Conservation (phyloP, 2,797 vertebrate genomes). For the Liparis tanakae region DNA sequence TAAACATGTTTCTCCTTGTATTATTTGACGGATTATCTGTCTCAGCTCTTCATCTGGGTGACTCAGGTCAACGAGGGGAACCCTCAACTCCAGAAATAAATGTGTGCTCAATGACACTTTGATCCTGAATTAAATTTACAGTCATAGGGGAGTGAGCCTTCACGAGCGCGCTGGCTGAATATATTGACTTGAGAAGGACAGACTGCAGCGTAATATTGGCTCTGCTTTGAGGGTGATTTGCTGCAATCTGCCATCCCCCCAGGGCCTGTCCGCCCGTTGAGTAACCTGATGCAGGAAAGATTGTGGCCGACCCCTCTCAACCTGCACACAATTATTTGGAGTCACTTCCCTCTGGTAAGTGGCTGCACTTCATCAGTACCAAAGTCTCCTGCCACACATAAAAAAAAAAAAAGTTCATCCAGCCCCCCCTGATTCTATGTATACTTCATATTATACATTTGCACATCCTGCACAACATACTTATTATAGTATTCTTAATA, state of each 20-base stretch:
- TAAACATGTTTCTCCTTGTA: no score
- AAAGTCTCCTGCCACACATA: neutral
- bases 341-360: neutral
- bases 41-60: no score
- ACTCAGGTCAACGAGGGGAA: no score
- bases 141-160: no score
- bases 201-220: neutral
- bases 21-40: no score
- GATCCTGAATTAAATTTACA: no score
- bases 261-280: neutral
- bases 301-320: neutral
- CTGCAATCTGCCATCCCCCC: neutral
- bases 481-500: neutral
- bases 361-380: neutral
- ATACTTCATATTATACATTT: neutral
- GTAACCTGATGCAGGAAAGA: neutral
- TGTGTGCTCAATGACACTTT: no score
- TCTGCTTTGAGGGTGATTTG: neutral
- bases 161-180: no score
- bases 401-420: neutral
- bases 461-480: neutral
- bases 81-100: no score
- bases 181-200: neutral
- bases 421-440: neutral
- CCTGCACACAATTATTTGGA: neutral